These are phyloP conservation scores for Odontophorus gujanensis DNA, from an alignment of 2,113 vertebrate species.

Conservation along the genomic window DNA sequence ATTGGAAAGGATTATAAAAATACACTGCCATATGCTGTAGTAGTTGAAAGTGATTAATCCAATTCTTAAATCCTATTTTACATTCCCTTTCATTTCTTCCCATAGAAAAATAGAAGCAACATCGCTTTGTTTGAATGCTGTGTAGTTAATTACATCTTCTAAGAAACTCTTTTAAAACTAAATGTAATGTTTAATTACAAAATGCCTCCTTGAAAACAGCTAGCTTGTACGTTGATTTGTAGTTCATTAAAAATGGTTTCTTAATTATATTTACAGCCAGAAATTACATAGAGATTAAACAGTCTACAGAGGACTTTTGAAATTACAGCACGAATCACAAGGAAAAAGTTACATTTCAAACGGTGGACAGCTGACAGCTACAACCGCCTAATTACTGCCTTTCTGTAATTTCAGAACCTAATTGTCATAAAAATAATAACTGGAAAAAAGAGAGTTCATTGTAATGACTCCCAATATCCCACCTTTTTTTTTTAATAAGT, in stretches of 20 bases:
- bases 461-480: constrained; percentile 46
- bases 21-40: constrained; percentile 69
- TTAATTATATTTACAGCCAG: constrained; percentile 68
- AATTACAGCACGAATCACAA: constrained; percentile 40
- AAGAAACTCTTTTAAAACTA: constrained; percentile 74
- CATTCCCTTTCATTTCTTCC: constrained; percentile 67
- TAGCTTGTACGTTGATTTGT: constrained; percentile 62
- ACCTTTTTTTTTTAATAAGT: constrained; percentile 39
- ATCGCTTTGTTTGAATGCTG: constrained; percentile 66
- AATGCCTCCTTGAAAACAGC: constrained; percentile 73
- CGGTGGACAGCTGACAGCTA: constrained; percentile 38
- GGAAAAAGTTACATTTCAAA: constrained; percentile 63
- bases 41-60: constrained; percentile 55
- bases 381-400: constrained; percentile 14
- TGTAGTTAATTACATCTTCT: constrained; percentile 77
- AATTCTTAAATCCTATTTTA: constrained; percentile 66
- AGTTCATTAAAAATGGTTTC: constrained; percentile 69
- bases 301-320: constrained; percentile 55
- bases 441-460: constrained; percentile 29
- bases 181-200: constrained; percentile 80
- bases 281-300: constrained; percentile 62
- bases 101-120: constrained; percentile 62
- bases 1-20: constrained; percentile 75
- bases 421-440: constrained; percentile 67
- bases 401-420: constrained; percentile 22